Evolutionary conservation across 2,888 invertebrate genomes (phyloP).

Genomic region (Zygogramma bicolorata): DNA sequence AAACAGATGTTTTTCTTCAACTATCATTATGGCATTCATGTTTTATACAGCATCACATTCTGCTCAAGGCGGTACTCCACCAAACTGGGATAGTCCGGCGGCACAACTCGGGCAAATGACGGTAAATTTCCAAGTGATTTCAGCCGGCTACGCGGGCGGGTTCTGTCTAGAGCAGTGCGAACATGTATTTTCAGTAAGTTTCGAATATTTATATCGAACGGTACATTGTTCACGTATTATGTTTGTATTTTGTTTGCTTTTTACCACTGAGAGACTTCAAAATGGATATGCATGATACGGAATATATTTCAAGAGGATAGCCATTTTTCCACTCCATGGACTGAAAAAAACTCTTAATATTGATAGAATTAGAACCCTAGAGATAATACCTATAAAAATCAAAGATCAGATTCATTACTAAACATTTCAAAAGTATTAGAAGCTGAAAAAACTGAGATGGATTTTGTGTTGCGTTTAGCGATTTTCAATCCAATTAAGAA

Average conservation of each 20-base stretch:
- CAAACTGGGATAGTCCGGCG: neutral
- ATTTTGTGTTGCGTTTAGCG: neutral
- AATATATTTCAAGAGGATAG: neutral
- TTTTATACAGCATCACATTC: no score
- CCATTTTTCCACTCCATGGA: neutral
- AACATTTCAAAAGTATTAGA: neutral
- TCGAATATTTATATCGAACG: neutral
- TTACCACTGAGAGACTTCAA: neutral
- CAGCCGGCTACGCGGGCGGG: neutral
- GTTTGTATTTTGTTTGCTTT: neutral
- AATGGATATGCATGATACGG: constrained; percentile 7
- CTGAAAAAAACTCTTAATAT: neutral
- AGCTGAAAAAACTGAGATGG: neutral
- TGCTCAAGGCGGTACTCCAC: neutral
- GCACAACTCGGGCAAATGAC: neutral
- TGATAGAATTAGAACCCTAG: neutral
- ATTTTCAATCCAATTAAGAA: no score
- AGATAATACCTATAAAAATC: neutral
- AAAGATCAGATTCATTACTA: constrained; percentile 3
- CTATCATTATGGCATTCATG: no score
- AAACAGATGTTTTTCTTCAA: no score
- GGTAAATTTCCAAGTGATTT: neutral
- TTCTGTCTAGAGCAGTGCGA: neutral
- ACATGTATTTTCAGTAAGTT: neutral
- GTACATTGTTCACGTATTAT: neutral